Percentiles rank a stretch among this genome's conserved stretches.
Conservation (phyloP, 2,888 invertebrate species). For the Spodoptera picta region DNA sequence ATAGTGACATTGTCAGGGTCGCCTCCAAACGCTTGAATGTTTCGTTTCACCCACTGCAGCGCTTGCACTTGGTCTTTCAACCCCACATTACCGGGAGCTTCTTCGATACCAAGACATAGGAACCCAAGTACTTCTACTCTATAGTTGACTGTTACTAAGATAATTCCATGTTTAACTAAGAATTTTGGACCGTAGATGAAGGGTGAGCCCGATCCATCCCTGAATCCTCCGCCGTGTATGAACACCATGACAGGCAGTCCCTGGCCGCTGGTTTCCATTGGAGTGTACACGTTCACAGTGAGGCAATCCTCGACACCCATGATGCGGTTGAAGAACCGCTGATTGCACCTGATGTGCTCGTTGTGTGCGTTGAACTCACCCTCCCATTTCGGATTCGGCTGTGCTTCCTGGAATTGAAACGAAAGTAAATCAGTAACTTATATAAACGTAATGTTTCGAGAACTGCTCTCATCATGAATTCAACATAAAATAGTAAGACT, state of each 20-base stretch:
- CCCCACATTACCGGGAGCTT: slow-evolving; percentile 81
- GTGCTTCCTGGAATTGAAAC: slow-evolving; percentile 68
- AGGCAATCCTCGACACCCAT: slow-evolving; percentile 79
- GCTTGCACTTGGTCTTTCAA: slow-evolving; percentile 83
- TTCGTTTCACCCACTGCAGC: slow-evolving; percentile 75
- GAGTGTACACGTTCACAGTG: slow-evolving; percentile 78
- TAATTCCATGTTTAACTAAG: slow-evolving; percentile 73
- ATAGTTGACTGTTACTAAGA: slow-evolving; percentile 81
- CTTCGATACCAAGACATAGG: slow-evolving; percentile 77
- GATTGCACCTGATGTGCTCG: slow-evolving; percentile 77
- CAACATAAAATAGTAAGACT: slow-evolving; percentile 8
- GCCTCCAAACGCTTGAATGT: slow-evolving; percentile 78
- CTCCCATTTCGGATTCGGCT: slow-evolving; percentile 70
- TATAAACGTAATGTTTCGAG: neutral
- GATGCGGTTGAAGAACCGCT: slow-evolving; percentile 70
- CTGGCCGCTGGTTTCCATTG: slow-evolving; percentile 49
- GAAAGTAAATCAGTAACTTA: slow-evolving; percentile 6
- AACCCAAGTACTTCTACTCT: slow-evolving; percentile 81
- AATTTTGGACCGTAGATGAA: slow-evolving; percentile 80
- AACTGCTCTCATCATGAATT: neutral
- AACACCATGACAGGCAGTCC: slow-evolving; percentile 81
- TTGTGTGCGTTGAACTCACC: slow-evolving; percentile 72
- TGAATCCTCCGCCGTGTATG: slow-evolving; percentile 83
- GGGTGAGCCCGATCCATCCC: slow-evolving; percentile 79
- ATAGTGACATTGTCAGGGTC: slow-evolving; percentile 79